phyloP scores from a whole-genome alignment of 2,113 vertebrate genomes.

The Dissostichus mawsoni region DNA sequence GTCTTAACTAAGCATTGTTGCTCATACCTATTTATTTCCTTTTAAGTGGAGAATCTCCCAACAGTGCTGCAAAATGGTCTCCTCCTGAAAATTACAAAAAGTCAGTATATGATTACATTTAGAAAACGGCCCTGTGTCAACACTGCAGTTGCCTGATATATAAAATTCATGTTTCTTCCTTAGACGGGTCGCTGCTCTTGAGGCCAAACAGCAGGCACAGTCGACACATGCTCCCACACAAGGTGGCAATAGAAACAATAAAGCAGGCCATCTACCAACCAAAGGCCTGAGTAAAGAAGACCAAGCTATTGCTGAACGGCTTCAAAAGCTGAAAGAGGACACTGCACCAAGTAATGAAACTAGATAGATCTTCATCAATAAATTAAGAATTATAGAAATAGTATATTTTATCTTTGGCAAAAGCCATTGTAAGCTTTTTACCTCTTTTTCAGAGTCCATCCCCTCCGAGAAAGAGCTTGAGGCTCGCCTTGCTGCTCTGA shows the following conservation, averaged over 20 bases:
- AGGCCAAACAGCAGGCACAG: conserved; percentile 87
- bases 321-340: conserved; percentile 92
- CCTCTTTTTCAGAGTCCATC: conserved; percentile 83
- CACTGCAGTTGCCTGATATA: neutral
- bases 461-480: conserved; percentile 92
- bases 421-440: conserved; percentile 13
- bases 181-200: conserved; percentile 92
- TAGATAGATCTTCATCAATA: neutral
- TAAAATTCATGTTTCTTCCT: conserved; percentile 42
- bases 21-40: conserved; percentile 31
- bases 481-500: conserved; percentile 90
- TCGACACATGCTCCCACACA: conserved; percentile 60
- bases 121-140: neutral
- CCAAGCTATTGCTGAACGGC: conserved; percentile 89
- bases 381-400: neutral
- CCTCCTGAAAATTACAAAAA: conserved; percentile 80
- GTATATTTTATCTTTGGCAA: neutral
- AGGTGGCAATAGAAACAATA: conserved; percentile 55
- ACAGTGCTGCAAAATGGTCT: conserved; percentile 67
- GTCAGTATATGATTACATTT: conserved; percentile 38
- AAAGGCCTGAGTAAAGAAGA: conserved; percentile 89
- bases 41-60: conserved; percentile 82
- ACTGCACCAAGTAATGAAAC: conserved; percentile 87
- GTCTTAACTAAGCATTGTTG: neutral
- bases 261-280: conserved; percentile 46